These are phyloP conservation scores for Antrozous pallidus DNA, from an alignment of 2,797 vertebrate species.

Conservation along the genomic window DNA sequence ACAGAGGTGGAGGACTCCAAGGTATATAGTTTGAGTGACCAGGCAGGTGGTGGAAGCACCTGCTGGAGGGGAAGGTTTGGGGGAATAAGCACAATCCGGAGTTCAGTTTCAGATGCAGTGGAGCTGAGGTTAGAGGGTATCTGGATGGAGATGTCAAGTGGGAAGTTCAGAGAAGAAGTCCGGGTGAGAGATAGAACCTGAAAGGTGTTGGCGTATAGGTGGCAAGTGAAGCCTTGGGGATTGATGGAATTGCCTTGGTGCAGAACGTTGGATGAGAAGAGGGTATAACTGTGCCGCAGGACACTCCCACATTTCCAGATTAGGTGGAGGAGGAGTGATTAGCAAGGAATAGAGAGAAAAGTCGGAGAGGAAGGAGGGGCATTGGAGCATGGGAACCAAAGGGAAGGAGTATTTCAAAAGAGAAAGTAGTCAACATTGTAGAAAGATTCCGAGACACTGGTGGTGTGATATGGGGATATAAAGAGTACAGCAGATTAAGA, in stretches of 20 bases:
- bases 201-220: neutral
- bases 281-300: rapidly evolving
- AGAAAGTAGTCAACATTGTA: neutral
- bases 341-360: neutral
- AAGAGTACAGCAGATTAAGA: neutral
- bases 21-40: neutral
- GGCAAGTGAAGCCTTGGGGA: neutral
- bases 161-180: too few relatives aligned
- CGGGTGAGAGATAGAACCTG: neutral
- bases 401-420: neutral
- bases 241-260: neutral
- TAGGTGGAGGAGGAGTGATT: neutral
- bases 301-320: neutral
- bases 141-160: too few relatives aligned
- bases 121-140: neutral
- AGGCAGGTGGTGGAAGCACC: neutral
- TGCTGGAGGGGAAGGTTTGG: neutral
- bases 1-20: too few relatives aligned
- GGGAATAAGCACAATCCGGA: neutral
- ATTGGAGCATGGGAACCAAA: neutral
- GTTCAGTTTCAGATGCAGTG: neutral
- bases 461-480: neutral
- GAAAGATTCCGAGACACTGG: neutral
- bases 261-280: neutral
- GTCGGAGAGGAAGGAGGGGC: neutral